Percentiles rank a stretch among this genome's conserved stretches.
Evolutionary conservation across 2,113 vertebrate genomes (phyloP).

Genomic region (Agapornis roseicollis): DNA sequence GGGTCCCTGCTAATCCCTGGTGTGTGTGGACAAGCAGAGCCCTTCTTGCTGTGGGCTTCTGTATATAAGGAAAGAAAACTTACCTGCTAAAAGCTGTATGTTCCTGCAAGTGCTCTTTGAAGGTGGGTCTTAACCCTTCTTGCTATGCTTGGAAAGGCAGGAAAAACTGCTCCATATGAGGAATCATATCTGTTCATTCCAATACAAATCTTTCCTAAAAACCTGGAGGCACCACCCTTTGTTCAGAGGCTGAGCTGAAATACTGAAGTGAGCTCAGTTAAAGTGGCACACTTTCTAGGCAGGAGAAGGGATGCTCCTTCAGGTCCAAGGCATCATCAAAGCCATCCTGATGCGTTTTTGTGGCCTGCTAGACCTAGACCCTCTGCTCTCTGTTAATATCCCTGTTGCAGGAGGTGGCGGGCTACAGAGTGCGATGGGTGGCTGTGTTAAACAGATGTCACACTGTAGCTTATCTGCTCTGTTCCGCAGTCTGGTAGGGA

Average conservation of each 20-base stretch:
- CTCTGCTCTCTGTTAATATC: accelerated
- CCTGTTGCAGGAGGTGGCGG: accelerated
- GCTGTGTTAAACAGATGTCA: neutral
- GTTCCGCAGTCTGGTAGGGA: accelerated
- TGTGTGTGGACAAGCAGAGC: neutral
- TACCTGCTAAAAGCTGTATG: neutral
- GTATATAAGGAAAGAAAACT: neutral
- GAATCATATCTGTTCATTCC: neutral
- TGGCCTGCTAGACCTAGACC: neutral
- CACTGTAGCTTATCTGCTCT: neutral
- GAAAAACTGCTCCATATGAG: neutral
- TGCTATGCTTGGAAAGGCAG: too few species aligned
- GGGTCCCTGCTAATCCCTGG: neutral
- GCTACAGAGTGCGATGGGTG: neutral
- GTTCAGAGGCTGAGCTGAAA: neutral
- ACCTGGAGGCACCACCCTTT: neutral
- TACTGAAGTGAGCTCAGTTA: neutral
- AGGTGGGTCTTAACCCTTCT: neutral
- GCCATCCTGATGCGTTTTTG: accelerated
- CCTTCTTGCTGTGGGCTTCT: neutral
- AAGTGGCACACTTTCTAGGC: neutral
- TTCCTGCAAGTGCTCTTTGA: neutral
- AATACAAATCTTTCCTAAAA: neutral
- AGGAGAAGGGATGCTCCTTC: neutral
- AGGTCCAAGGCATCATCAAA: neutral